Conservation (phyloP, 2,888 invertebrate species). For the Alloplasta piceator region DNA sequence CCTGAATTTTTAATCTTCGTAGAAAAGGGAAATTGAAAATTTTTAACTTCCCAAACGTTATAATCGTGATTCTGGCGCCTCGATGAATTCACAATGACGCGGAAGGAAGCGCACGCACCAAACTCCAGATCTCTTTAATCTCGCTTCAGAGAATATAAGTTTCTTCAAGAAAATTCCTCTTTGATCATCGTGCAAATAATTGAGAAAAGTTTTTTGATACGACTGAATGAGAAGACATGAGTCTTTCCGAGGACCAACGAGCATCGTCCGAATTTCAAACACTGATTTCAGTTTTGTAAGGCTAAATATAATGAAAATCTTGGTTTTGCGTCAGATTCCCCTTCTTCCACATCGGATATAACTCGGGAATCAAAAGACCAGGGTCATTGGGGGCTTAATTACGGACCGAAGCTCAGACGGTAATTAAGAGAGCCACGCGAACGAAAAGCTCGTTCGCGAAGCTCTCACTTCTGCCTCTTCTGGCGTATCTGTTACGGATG, state of each 20-base stretch:
- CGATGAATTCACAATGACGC: not conserved
- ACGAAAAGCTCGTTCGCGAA: conserved; percentile 64
- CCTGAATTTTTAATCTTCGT: conserved; percentile 9
- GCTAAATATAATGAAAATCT: conserved; percentile 78
- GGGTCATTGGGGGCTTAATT: conserved; percentile 74
- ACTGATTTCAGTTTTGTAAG: conserved; percentile 18
- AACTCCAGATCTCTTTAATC: conserved; percentile 15
- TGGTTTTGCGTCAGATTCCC: conserved; percentile 63
- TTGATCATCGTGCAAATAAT: conserved; percentile 39
- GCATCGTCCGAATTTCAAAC: conserved; percentile 31
- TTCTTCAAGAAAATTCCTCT: not conserved
- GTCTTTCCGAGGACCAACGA: not conserved
- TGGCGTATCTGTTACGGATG: conserved; percentile 6
- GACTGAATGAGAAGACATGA: not conserved
- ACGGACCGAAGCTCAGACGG: conserved; percentile 69
- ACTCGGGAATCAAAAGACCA: conserved; percentile 73
- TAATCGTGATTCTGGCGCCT: not conserved
- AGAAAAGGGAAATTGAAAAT: not conserved
- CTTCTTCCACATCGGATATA: conserved; percentile 59
- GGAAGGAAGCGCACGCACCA: not conserved
- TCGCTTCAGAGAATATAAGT: conserved; percentile 13
- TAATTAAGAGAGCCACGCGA: conserved; percentile 68
- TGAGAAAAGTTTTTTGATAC: conserved; percentile 29
- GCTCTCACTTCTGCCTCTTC: conserved; percentile 45
- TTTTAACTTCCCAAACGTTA: not conserved